A percentile compares a stretch with the other conserved stretches of the same genome.
These are phyloP conservation scores for Montipora cactus DNA, from an alignment of 64 coral and sea anemone species.

Conservation along the genomic window DNA sequence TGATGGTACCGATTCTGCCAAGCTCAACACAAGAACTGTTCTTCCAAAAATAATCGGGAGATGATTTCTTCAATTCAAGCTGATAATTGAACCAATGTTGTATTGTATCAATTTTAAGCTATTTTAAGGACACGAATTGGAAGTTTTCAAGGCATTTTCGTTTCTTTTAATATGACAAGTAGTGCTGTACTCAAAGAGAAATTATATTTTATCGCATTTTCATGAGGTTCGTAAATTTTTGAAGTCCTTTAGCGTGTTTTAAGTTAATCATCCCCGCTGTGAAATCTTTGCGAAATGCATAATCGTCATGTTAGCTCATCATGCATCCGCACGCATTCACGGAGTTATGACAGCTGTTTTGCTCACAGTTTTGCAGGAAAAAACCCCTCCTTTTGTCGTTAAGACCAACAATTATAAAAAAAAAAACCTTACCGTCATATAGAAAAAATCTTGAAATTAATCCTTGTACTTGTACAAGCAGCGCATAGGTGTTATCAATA, in stretches of 20 bases:
- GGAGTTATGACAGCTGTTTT: not conserved
- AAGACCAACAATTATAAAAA: not conserved
- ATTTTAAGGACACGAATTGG: not conserved
- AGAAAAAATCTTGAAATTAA: constrained; percentile 17
- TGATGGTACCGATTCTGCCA: constrained; percentile 75
- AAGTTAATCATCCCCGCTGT: not conserved
- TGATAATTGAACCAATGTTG: not conserved
- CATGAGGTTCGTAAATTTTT: not conserved
- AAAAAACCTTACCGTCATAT: not conserved
- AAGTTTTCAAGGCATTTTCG: not conserved
- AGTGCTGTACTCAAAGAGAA: not conserved
- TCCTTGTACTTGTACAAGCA: constrained; percentile 7
- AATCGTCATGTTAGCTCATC: not conserved
- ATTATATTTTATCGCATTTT: not conserved
- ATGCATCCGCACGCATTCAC: not conserved
- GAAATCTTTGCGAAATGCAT: not conserved
- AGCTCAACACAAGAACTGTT: constrained; percentile 93
- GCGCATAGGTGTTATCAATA: constrained; percentile 9
- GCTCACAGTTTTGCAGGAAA: not conserved
- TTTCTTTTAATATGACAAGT: not conserved
- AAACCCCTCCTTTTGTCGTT: not conserved
- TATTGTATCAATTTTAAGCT: not conserved
- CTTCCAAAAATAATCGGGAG: constrained; percentile 97
- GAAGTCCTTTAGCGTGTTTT: constrained; percentile 14
- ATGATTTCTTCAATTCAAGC: constrained; percentile 40